phyloP scores from a whole-genome alignment of 2,797 vertebrate genomes.

The Silurus lanzhouensis region DNA sequence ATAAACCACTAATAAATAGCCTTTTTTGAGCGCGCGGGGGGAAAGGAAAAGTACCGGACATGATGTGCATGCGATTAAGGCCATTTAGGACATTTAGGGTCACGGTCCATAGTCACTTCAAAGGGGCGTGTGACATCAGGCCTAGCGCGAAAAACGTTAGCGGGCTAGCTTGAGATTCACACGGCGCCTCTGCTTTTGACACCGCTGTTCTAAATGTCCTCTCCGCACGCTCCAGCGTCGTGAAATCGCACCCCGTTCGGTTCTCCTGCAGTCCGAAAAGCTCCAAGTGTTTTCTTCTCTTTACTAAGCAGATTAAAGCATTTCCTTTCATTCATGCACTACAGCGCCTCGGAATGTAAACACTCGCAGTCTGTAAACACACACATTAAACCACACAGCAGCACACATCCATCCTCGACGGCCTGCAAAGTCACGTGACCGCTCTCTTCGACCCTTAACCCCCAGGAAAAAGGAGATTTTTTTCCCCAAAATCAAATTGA shows the following conservation, averaged over 20 bases:
- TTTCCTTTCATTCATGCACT: constrained; percentile 80
- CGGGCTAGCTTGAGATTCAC: constrained; percentile 4
- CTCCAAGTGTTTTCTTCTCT: constrained; percentile 70
- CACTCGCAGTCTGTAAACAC: constrained; percentile 81
- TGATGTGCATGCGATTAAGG: neutral
- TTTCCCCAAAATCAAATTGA: too few species aligned
- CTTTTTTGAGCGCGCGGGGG: neutral
- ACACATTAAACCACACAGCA: constrained; percentile 45
- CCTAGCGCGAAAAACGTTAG: neutral
- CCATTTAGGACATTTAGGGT: neutral
- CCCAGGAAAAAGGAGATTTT: neutral
- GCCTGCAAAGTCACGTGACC: constrained; percentile 50
- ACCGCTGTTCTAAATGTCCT: constrained; percentile 22
- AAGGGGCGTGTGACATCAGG: constrained; percentile 14
- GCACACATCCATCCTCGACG: constrained; percentile 51
- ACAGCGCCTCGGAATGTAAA: constrained; percentile 82
- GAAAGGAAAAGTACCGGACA: neutral
- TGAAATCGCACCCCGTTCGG: neutral
- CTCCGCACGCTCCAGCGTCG: constrained; percentile 1
- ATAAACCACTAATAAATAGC: constrained; percentile 13
- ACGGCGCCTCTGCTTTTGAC: constrained; percentile 23
- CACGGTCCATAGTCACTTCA: neutral
- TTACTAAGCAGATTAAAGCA: constrained; percentile 81
- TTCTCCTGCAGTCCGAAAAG: constrained; percentile 15
- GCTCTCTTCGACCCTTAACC: neutral